Evolutionary conservation across 64 coral and sea anemone genomes (phyloP).

Genomic region (Porites lutea): DNA sequence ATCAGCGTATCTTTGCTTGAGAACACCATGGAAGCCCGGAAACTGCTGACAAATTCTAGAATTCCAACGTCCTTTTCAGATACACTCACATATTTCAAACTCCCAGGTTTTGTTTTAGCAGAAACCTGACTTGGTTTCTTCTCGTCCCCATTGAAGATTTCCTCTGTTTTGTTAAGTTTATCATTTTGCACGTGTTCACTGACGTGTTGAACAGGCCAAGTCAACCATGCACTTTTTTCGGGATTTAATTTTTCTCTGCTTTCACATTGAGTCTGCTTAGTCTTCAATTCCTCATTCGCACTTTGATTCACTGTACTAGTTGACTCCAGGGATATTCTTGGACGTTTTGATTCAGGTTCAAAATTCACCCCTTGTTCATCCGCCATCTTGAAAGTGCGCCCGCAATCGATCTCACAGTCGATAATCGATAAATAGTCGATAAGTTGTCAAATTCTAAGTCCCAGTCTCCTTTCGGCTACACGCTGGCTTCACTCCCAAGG

Average conservation of each 20-base stretch:
- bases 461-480: too few relatives aligned
- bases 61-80: conserved; percentile 91
- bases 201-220: not conserved
- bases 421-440: too few relatives aligned
- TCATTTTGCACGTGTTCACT: not conserved
- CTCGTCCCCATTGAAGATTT: not conserved
- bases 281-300: not conserved
- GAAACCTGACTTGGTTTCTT: not conserved
- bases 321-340: conserved; percentile 9
- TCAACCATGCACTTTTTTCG: not conserved
- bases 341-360: conserved; percentile 38
- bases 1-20: conserved; percentile 95
- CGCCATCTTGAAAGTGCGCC: conserved; percentile 62
- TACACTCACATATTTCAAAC: not conserved
- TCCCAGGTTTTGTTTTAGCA: not conserved
- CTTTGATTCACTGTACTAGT: not conserved
- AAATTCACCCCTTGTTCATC: not conserved
- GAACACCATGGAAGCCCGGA: conserved; percentile 86
- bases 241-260: not conserved
- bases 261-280: not conserved
- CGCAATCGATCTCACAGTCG: not conserved
- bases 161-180: not conserved
- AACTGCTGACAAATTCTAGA: conserved; percentile 69
- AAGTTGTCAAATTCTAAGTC: too few relatives aligned
- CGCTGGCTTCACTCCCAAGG: not conserved